Conservation (phyloP, 2,797 vertebrate species). For the Enteromius afrohamiltoni region DNA sequence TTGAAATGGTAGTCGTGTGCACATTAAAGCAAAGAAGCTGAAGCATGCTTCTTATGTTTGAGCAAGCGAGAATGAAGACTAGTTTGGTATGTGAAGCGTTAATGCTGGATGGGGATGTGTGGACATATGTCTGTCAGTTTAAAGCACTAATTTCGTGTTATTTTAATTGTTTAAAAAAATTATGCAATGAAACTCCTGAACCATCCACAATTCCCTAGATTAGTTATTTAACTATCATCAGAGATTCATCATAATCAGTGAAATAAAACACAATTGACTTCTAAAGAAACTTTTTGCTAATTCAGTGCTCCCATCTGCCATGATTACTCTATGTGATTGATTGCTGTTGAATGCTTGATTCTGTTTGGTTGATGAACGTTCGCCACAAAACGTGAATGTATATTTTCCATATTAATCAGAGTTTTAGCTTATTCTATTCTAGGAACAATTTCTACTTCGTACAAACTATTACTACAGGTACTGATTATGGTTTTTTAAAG, state of each 20-base stretch:
- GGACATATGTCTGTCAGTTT: background rate
- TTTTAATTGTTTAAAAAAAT: background rate
- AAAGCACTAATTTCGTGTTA: background rate
- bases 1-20: conserved; percentile 1
- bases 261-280: background rate
- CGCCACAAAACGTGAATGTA: background rate
- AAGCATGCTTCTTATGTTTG: background rate
- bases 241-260: background rate
- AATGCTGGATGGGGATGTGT: background rate
- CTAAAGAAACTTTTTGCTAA: background rate
- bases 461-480: background rate
- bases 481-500: background rate
- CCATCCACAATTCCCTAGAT: background rate
- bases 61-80: background rate
- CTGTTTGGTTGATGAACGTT: background rate
- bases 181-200: background rate
- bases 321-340: background rate
- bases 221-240: background rate
- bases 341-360: background rate
- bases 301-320: background rate
- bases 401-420: background rate
- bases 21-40: background rate
- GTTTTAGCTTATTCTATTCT: background rate
- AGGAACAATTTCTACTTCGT: background rate
- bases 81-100: background rate